A percentile compares a stretch with the other conserved stretches of the same genome.
Evolutionary conservation across 1,140 invertebrate genomes (phyloP).

Genomic region (Choristoneura fumiferana): DNA sequence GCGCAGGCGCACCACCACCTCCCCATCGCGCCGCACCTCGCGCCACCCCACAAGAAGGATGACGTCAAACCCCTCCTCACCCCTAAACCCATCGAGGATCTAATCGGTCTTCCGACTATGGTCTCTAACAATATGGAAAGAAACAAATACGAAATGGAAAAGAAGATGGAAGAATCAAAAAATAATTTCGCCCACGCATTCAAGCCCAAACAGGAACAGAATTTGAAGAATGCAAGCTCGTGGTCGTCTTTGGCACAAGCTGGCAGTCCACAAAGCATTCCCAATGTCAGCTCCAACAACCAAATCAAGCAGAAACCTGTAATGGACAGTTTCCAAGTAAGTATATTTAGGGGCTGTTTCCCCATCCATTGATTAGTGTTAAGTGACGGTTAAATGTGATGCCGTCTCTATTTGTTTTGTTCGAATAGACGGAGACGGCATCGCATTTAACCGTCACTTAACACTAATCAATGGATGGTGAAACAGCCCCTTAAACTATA

Average conservation of each 20-base stretch:
- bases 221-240: slow-evolving; percentile 93
- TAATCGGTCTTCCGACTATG: slow-evolving; percentile 78
- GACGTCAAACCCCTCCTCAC: slow-evolving; percentile 79
- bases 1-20: slow-evolving; percentile 74
- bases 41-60: slow-evolving; percentile 78
- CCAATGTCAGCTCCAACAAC: slow-evolving; percentile 77
- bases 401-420: too few species aligned
- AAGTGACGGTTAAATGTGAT: too few species aligned
- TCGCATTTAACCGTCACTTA: too few species aligned
- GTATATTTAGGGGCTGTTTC: slow-evolving; percentile 19
- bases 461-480: too few species aligned
- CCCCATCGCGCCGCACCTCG: slow-evolving; percentile 64
- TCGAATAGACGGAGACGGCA: too few species aligned
- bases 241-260: slow-evolving; percentile 95
- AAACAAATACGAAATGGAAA: slow-evolving; percentile 74
- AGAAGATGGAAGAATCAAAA: slow-evolving; percentile 68
- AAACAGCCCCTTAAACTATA: too few species aligned
- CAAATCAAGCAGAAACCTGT: slow-evolving; percentile 82
- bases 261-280: slow-evolving; percentile 84
- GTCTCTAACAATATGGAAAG: slow-evolving; percentile 72
- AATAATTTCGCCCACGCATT: slow-evolving; percentile 84
- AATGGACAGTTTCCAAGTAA: slow-evolving; percentile 84
- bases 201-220: slow-evolving; percentile 84
- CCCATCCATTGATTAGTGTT: too few species aligned
- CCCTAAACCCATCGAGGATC: slow-evolving; percentile 81